These are phyloP conservation scores for Montipora foliosa DNA, from an alignment of 64 coral and sea anemone species.

Conservation along the genomic window DNA sequence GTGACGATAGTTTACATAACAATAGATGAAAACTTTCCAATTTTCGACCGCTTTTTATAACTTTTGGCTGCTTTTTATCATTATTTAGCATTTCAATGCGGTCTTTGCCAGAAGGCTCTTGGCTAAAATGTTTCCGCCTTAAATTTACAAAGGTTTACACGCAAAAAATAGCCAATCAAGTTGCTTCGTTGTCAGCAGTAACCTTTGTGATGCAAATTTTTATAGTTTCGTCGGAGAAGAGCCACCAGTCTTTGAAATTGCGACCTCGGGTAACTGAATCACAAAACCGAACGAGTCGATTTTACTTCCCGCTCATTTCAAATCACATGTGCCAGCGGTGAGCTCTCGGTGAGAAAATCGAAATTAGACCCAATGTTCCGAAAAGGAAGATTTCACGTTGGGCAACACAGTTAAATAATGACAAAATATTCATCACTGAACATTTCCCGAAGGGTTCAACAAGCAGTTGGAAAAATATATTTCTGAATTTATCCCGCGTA, in stretches of 20 bases:
- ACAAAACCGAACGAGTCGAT: not conserved
- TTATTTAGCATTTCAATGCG: not conserved
- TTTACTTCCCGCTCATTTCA: not conserved
- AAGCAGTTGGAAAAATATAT: too few relatives aligned
- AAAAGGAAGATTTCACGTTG: too few relatives aligned
- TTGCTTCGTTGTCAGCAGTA: not conserved
- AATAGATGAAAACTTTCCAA: too few relatives aligned
- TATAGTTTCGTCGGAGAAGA: not conserved
- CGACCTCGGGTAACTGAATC: not conserved
- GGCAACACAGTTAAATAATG: too few relatives aligned
- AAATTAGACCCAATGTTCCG: too few relatives aligned
- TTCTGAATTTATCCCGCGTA: too few relatives aligned
- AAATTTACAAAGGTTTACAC: not conserved
- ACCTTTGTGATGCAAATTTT: slow-evolving; percentile 38
- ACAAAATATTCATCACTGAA: too few relatives aligned
- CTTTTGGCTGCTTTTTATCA: too few relatives aligned
- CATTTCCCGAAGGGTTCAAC: too few relatives aligned
- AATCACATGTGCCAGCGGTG: not conserved
- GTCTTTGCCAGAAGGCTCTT: not conserved
- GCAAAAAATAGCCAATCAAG: slow-evolving; percentile 19
- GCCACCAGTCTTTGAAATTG: slow-evolving; percentile 12
- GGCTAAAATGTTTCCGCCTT: not conserved
- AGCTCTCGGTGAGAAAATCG: too few relatives aligned
- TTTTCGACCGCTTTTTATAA: too few relatives aligned
- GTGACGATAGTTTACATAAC: not conserved